Percentiles rank a stretch among this genome's conserved stretches.
These are phyloP conservation scores for Aphelenchoides besseyi DNA, from an alignment of 1,140 invertebrate genomes.

Conservation along the genomic window DNA sequence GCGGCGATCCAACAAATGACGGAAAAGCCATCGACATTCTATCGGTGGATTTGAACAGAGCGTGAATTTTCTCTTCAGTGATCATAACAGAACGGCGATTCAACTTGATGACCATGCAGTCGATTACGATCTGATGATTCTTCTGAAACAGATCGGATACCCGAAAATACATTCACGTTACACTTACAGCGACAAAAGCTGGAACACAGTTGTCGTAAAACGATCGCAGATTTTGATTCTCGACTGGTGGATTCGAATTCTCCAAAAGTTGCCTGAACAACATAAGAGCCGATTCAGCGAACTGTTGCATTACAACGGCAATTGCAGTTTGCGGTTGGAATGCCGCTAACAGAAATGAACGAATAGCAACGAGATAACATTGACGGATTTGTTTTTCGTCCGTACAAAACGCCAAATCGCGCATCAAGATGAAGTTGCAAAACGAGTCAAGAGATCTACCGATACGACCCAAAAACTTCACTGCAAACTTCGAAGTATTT, in stretches of 20 bases:
- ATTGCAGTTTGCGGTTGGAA: background rate
- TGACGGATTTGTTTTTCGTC: background rate
- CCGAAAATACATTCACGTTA: too few relatives aligned
- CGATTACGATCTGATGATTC: background rate
- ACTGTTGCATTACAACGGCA: background rate
- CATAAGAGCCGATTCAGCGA: too few relatives aligned
- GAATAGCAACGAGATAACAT: background rate
- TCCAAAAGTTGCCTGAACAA: too few relatives aligned
- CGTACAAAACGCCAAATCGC: background rate
- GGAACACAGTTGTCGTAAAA: too few relatives aligned
- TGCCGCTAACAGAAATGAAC: background rate
- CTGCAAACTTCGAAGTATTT: background rate
- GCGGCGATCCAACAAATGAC: background rate
- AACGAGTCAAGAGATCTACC: background rate
- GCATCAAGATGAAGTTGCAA: background rate
- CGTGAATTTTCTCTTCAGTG: background rate
- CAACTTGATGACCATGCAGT: background rate
- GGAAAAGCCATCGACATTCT: background rate
- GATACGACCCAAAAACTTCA: background rate
- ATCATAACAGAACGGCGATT: background rate
- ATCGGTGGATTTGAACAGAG: background rate
- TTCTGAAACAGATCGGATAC: background rate
- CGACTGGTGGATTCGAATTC: too few relatives aligned
- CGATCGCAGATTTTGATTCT: too few relatives aligned
- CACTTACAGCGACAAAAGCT: too few relatives aligned